Base-by-base conservation (phyloP, 1,140 invertebrate species). In the Drosophila auraria region DNA sequence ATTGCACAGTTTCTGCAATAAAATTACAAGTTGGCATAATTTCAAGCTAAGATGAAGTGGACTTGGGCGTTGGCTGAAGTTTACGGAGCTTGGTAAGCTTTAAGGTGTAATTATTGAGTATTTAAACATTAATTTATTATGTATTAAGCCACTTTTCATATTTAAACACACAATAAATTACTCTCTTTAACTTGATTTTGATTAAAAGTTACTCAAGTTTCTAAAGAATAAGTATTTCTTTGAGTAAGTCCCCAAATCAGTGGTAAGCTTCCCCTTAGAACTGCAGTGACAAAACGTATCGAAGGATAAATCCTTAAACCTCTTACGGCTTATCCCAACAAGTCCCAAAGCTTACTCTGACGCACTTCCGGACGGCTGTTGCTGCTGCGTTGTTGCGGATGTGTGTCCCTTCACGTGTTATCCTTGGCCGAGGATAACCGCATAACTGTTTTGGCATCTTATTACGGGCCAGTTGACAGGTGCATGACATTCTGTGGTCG, bases 371-470 rank as follows among this genome's bases (percentile, higher is more conserved):
- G 54, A 47, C 42, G 68, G 49, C 20, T 56, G 38, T 9, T 36
- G 33, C 0, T 36, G 33, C 33, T 36, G 33, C 33, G 33, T 45
- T 61, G 9, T 25, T 59, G 59, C 57, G 68, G 40, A 51, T 78
- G 58, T 79, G 44, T 51, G 47, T 33, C 42, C 40, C 53, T 42
- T 51, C 42, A 57, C 54, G 58, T 87, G 83, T 87, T 87, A 89
- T 87, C 84, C 84, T 64, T 59, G 58, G 60, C 40, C 54, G 49
- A 42, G 66, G 80, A 56, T 78, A 80, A 83, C 84, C 84, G 78
- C 84, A 87, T 82, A 87, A 87, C 84, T 87, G 84, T 89, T 87
- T 90, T 90, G 86, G 84, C 84, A 89, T 89, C 84, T 89, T 89
- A 90, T 89, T 89, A 89, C 79, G 82, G 78, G 30, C 86, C 78